Evolutionary conservation across 2,888 invertebrate species (phyloP).

Genomic region (Oscheius sp.): DNA sequence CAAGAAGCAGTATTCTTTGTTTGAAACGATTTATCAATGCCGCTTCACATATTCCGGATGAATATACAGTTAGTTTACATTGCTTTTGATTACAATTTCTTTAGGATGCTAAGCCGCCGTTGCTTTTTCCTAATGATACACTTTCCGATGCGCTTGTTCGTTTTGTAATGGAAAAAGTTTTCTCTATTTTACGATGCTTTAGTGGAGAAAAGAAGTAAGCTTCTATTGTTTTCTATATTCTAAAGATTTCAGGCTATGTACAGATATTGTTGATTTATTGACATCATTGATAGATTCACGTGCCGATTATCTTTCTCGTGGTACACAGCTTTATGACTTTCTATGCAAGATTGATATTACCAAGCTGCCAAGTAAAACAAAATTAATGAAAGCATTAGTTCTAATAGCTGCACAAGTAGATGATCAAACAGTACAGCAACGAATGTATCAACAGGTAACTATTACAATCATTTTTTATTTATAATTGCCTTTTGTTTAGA

Average conservation of each 20-base stretch:
- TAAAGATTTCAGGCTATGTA: slow-evolving; percentile 43
- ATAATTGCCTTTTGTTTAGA: slow-evolving; percentile 43
- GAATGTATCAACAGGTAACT: slow-evolving; percentile 60
- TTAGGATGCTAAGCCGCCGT: slow-evolving; percentile 39
- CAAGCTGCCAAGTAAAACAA: slow-evolving; percentile 75
- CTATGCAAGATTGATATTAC: slow-evolving; percentile 42
- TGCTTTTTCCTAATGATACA: slow-evolving; percentile 44
- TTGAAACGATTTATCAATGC: slow-evolving; percentile 51
- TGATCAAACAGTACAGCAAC: slow-evolving; percentile 52
- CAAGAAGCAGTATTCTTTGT: slow-evolving; percentile 48
- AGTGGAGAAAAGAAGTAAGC: slow-evolving; percentile 57
- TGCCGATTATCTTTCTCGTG: slow-evolving; percentile 49
- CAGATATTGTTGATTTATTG: slow-evolving; percentile 75
- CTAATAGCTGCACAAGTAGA: slow-evolving; percentile 73
- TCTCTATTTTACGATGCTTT: slow-evolving; percentile 77
- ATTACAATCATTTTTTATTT: neutral
- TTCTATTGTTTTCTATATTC: neutral
- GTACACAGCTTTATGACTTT: slow-evolving; percentile 48
- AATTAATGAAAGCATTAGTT: slow-evolving; percentile 82
- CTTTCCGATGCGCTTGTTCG: slow-evolving; percentile 51
- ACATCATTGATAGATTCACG: slow-evolving; percentile 76
- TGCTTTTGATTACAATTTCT: slow-evolving; percentile 6
- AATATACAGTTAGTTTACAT: neutral
- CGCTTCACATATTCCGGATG: slow-evolving; percentile 40
- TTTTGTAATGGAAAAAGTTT: slow-evolving; percentile 80